phyloP scores from a whole-genome alignment of 2,888 invertebrate species.

The Synergus umbraculus region DNA sequence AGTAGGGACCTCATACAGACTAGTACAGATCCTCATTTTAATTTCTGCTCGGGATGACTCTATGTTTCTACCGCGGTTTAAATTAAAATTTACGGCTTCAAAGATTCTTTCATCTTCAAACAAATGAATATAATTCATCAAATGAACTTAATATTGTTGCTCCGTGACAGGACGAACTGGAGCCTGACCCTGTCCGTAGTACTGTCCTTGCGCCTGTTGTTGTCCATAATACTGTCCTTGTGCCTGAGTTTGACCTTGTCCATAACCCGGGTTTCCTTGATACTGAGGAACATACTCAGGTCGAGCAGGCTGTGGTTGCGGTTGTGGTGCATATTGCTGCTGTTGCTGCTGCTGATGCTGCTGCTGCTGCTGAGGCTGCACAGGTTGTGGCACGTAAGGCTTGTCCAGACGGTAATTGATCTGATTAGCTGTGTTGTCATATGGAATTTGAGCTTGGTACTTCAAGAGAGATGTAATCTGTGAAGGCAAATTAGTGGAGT shows the following conservation, averaged over 20 bases:
- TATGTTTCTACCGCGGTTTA: not conserved
- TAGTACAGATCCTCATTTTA: no score
- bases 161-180: conserved; percentile 69
- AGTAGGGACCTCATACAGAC: no score
- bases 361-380: conserved; percentile 51
- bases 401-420: conserved; percentile 67
- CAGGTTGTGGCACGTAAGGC: conserved; percentile 71
- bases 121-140: not conserved
- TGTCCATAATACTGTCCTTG: conserved; percentile 45
- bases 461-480: conserved; percentile 67
- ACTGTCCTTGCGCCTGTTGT: conserved; percentile 44
- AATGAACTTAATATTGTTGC: conserved; percentile 61
- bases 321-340: conserved; percentile 46
- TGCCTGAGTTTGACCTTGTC: conserved; percentile 52
- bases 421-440: conserved; percentile 72
- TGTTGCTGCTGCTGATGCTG: conserved; percentile 53
- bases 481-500: conserved; percentile 68
- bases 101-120: no score
- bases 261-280: conserved; percentile 41
- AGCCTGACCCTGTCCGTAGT: conserved; percentile 46
- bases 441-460: conserved; percentile 72
- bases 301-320: conserved; percentile 40
- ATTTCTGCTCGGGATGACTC: no score
- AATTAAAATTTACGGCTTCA: no score
- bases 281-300: conserved; percentile 44